Percentiles rank a stretch among this genome's conserved stretches.
These are phyloP conservation scores for Procavia capensis DNA, from an alignment of 2,113 vertebrate genomes.

Conservation along the genomic window DNA sequence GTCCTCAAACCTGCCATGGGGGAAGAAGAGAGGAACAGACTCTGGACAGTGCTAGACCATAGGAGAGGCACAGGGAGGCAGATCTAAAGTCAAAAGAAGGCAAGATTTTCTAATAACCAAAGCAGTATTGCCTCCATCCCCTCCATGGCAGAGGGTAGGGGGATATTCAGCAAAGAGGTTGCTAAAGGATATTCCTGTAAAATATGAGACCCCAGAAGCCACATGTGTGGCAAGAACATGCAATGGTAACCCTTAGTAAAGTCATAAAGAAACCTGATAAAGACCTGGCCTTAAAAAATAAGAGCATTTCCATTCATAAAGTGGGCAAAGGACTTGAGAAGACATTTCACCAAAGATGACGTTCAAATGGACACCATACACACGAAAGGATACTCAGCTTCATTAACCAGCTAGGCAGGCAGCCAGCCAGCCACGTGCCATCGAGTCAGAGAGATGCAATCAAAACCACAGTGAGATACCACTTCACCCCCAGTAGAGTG, in stretches of 20 bases:
- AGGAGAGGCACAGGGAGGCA: background rate
- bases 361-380: no score
- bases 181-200: background rate
- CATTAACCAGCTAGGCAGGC: no score
- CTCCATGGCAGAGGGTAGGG: background rate
- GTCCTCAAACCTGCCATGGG: background rate
- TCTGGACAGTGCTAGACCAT: background rate
- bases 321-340: no score
- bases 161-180: background rate
- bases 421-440: no score
- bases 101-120: background rate
- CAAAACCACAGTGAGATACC: no score
- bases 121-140: background rate
- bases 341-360: no score
- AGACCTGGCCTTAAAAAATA: constrained; percentile 80
- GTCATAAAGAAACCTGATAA: constrained; percentile 76
- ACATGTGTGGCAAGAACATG: constrained; percentile 80
- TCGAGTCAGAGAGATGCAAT: no score
- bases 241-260: constrained; percentile 80
- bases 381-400: no score
- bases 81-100: background rate
- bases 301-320: constrained; percentile 32
- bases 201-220: background rate
- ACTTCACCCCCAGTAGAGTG: no score
- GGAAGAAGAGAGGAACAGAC: background rate